Evolutionary conservation across 2,888 invertebrate species (phyloP).

Genomic region (Pterostichus niger): DNA sequence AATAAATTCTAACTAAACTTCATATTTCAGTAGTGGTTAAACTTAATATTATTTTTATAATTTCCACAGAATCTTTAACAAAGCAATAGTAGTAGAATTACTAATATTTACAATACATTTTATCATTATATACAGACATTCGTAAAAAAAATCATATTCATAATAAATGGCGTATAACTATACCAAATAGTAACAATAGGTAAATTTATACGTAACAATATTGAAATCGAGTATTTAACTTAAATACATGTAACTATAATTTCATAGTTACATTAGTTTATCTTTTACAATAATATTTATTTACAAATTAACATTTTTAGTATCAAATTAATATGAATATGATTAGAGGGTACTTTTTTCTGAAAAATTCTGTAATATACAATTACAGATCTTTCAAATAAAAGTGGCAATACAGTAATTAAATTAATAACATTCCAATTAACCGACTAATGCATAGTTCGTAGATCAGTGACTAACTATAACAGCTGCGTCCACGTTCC

Average conservation of each 20-base stretch:
- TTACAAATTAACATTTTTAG: constrained; percentile 12
- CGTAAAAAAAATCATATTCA: constrained; percentile 29
- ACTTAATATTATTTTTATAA: neutral
- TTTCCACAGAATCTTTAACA: constrained; percentile 6
- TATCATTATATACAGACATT: constrained; percentile 16
- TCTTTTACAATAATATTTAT: neutral
- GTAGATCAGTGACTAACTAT: constrained; percentile 30
- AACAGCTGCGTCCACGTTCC: constrained; percentile 36
- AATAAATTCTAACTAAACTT: neutral
- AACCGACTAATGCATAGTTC: constrained; percentile 33
- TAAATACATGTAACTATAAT: neutral
- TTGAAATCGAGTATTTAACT: too few species aligned
- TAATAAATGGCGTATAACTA: constrained; percentile 2
- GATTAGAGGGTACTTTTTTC: constrained; percentile 24
- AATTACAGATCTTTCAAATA: neutral
- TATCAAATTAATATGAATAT: constrained; percentile 20
- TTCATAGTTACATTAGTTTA: neutral
- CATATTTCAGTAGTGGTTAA: constrained; percentile 20
- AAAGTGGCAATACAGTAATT: neutral
- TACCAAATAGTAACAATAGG: constrained; percentile 37
- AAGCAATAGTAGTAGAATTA: constrained; percentile 26
- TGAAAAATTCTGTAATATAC: neutral
- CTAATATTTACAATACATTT: constrained; percentile 21
- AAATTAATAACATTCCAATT: constrained; percentile 6
- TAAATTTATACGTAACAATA: constrained; percentile 17